Percentiles rank a stretch among this genome's conserved stretches.
Conservation (phyloP, 1,140 invertebrate genomes). For the Drosophila mayri region DNA sequence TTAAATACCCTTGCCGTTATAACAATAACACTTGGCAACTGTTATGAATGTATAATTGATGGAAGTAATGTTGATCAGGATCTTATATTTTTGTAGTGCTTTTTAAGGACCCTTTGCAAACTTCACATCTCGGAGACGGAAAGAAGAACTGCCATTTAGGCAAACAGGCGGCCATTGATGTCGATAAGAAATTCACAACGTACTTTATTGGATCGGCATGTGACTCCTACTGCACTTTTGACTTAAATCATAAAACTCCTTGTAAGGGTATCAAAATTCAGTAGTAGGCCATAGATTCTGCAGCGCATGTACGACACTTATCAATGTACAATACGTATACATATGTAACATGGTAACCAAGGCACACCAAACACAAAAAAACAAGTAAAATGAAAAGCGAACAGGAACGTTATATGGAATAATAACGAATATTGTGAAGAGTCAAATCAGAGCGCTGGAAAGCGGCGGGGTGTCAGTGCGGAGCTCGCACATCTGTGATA, state of each 20-base stretch:
- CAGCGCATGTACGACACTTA: slow-evolving; percentile 7
- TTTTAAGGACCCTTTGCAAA: not conserved
- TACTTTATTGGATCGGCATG: not conserved
- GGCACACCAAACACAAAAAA: slow-evolving; percentile 54
- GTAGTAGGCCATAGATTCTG: slow-evolving; percentile 39
- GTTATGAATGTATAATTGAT: not conserved
- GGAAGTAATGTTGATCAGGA: not conserved
- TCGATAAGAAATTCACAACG: too few species aligned
- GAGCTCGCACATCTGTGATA: slow-evolving; percentile 71
- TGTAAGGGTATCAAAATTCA: slow-evolving; percentile 32
- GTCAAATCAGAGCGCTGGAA: slow-evolving; percentile 66
- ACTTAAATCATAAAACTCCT: not conserved
- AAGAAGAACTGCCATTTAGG: too few species aligned
- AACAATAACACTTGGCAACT: not conserved
- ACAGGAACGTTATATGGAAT: slow-evolving; percentile 24
- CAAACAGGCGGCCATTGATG: too few species aligned
- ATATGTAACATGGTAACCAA: slow-evolving; percentile 49
- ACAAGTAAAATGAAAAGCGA: slow-evolving; percentile 36
- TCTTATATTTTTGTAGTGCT: not conserved
- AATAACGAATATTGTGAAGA: slow-evolving; percentile 48
- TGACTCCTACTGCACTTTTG: not conserved
- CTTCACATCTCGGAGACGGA: too few species aligned
- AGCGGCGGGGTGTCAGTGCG: slow-evolving; percentile 50
- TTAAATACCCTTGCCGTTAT: not conserved
- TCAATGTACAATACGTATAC: not conserved